A percentile compares a stretch with the other conserved stretches of the same genome.
phyloP scores from a whole-genome alignment of 2,888 invertebrate species.

The Lasius platythorax region DNA sequence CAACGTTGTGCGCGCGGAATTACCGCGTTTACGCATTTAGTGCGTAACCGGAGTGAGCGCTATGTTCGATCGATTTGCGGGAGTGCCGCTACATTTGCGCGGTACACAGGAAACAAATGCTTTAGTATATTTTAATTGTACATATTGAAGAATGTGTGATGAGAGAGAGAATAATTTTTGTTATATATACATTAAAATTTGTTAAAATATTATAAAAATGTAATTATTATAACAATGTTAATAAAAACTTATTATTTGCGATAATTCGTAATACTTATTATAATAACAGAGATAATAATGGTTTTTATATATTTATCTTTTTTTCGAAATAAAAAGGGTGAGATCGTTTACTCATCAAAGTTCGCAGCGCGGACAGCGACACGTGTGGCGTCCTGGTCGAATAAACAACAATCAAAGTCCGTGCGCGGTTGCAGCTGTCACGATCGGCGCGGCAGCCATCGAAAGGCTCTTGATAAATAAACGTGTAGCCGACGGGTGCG shows the following conservation, averaged over 20 bases:
- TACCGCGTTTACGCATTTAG: conserved; percentile 36
- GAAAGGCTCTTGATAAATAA: conserved; percentile 62
- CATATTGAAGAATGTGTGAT: not conserved
- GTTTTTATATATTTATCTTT: not conserved
- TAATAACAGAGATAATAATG: not conserved
- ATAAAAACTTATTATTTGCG: not conserved
- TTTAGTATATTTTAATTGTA: not conserved
- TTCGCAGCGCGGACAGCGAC: conserved; percentile 30
- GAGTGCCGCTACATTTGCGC: not conserved
- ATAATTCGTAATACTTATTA: not conserved
- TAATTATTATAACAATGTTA: not conserved
- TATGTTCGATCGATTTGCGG: conserved; percentile 26
- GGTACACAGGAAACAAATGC: not conserved
- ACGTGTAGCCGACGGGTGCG: conserved; percentile 39
- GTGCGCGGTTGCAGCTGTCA: conserved; percentile 48
- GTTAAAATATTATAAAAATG: not conserved
- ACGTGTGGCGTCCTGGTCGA: conserved; percentile 40
- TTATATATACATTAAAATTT: not conserved
- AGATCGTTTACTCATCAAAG: conserved; percentile 7
- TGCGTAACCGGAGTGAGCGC: not conserved
- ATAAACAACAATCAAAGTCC: conserved; percentile 64
- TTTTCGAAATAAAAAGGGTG: not conserved
- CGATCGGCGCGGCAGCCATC: conserved; percentile 35
- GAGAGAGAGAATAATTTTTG: not conserved
- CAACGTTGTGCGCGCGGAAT: conserved; percentile 14